Base-by-base conservation (phyloP, 2,797 vertebrate genomes). In the Nothura maculosa region DNA sequence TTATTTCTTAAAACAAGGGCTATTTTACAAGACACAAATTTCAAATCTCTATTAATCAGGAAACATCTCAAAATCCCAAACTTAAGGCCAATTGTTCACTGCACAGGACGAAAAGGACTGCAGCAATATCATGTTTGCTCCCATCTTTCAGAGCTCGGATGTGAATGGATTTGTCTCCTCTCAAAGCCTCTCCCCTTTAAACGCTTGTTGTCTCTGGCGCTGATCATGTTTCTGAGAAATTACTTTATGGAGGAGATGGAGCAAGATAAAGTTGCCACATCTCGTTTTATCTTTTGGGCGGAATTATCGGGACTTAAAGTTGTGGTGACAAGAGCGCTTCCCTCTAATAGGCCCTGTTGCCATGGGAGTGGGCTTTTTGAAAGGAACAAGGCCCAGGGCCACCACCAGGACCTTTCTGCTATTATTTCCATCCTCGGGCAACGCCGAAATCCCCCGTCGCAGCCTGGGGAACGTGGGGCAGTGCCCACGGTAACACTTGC, bases 191-290 rank as follows among this genome's bases (percentile, higher is more conserved):
- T 97, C 96, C 98, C 95, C 87, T 97, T 97, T 97, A 97, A 97
- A 98, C 85, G 93, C 93, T 97, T 97, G 96, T 97, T 97, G 97
- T 98, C 96, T 98, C 93, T 96, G 97, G 94, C 74, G 79, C 95
- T 90, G 97, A 98, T 98, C 98, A 97, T 97, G 97, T 98, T 98
- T 98, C 98, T 98, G 97, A 98, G 98, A 98, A 98, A 97, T 97
- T 91, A 96, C 97, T 97, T 97, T 98, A 97, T 97, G 97, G 93
- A 97, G 96, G 97, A 98, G 96, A 98, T 96, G 63, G 96, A 97
- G 96, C 96, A 96, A 98, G 97, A 98, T 97, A 98, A 98, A 96
- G 89, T 98, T 98, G 97, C 97, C 95, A 96, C 96, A 94, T 97
- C 97, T 93, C 86, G 97, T 98, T 98, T 98, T 98, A 98, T 98